Conservation (phyloP, 1,140 invertebrate species). For the Armadillidium nasatum region DNA sequence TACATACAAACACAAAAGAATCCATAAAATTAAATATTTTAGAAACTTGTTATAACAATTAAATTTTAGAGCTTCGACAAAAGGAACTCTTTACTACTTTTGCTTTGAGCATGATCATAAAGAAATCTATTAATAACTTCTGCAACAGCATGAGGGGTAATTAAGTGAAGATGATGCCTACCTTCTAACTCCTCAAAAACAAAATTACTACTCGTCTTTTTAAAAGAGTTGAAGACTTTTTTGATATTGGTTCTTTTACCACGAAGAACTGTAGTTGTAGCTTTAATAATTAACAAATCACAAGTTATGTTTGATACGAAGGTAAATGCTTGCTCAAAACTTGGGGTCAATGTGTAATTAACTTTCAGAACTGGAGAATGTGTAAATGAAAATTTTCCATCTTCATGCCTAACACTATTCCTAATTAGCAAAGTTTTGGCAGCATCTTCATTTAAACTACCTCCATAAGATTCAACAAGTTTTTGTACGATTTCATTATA, state of each 20-base stretch:
- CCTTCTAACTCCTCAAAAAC: not conserved
- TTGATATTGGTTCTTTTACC: not conserved
- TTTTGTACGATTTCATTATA: not conserved
- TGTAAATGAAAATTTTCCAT: constrained; percentile 5
- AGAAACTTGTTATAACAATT: no score
- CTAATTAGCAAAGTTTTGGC: not conserved
- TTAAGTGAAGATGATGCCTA: not conserved
- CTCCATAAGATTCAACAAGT: not conserved
- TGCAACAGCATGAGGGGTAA: not conserved
- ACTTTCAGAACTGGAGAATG: not conserved
- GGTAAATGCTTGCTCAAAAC: not conserved
- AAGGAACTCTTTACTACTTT: not conserved
- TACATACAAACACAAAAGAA: no score
- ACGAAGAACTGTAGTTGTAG: not conserved
- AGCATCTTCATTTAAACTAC: not conserved
- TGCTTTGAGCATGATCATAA: not conserved
- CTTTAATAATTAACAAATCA: not conserved
- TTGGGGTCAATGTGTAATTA: not conserved
- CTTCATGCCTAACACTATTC: not conserved
- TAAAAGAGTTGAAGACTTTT: not conserved
- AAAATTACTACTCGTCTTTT: not conserved
- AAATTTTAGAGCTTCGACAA: no score
- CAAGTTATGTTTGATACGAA: not conserved
- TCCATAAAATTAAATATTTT: no score
- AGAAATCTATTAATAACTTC: not conserved